Evolutionary conservation across 2,113 vertebrate genomes (phyloP).

Genomic region (Psammodynastes pulverulentus): DNA sequence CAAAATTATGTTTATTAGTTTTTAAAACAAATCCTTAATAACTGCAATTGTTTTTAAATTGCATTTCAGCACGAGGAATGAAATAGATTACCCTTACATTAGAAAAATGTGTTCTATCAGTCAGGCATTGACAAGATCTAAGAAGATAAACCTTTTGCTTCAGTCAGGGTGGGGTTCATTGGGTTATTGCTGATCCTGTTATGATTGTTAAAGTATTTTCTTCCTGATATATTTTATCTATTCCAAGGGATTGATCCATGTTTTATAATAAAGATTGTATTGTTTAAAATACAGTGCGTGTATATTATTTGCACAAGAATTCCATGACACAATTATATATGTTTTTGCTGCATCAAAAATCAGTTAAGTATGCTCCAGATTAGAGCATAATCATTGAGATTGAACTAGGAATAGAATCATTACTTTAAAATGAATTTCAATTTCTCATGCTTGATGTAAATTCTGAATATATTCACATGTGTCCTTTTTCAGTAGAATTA

Average conservation of each 20-base stretch:
- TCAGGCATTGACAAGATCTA: neutral
- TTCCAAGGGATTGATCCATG: neutral
- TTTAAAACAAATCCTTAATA: constrained; percentile 43
- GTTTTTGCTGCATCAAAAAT: neutral
- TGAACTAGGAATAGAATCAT: neutral
- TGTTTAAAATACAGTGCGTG: constrained; percentile 22
- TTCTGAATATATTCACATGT: neutral
- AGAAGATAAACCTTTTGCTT: constrained; percentile 5
- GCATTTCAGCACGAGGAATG: constrained; percentile 49
- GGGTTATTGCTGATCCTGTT: constrained; percentile 11
- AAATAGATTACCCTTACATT: constrained; percentile 40
- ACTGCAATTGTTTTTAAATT: constrained; percentile 48
- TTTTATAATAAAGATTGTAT: constrained; percentile 16
- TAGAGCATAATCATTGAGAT: neutral
- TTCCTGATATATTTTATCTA: constrained; percentile 11
- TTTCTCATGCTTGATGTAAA: neutral
- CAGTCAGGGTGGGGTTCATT: neutral
- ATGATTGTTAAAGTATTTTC: constrained; percentile 23
- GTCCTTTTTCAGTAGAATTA: neutral
- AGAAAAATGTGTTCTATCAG: constrained; percentile 29
- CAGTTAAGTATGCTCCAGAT: neutral
- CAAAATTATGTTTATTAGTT: constrained; percentile 38
- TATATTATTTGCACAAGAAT: neutral
- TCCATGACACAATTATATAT: neutral
- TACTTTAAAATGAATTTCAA: neutral